Evolutionary conservation across 1,140 invertebrate species (phyloP).

Genomic region (Drosophila ananassae): DNA sequence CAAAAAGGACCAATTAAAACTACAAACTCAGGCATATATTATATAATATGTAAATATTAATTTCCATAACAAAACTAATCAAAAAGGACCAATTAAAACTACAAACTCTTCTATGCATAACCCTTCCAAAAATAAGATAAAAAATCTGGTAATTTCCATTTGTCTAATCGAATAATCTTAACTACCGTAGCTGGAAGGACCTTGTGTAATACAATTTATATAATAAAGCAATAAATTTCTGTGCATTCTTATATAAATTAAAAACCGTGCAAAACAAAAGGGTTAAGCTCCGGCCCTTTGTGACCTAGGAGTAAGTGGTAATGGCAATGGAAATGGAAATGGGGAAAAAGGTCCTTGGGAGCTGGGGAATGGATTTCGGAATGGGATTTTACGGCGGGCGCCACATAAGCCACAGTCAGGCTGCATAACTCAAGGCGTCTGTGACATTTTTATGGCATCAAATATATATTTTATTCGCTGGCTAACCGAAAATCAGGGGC

Average conservation of each 20-base stretch:
- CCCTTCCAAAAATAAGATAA: conserved; percentile 4
- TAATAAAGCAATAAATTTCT: conserved; percentile 78
- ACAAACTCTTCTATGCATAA: background rate
- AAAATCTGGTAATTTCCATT: conserved; percentile 9
- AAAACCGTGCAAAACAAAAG: conserved; percentile 70
- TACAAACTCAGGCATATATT: too few species aligned
- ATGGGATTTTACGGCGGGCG: conserved; percentile 28
- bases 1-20: background rate
- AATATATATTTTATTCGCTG: conserved; percentile 73
- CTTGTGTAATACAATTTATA: conserved; percentile 62
- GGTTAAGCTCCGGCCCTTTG: conserved; percentile 42
- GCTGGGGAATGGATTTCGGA: conserved; percentile 4
- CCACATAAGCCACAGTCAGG: conserved; percentile 68
- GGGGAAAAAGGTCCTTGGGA: conserved; percentile 7
- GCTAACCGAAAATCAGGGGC: conserved; percentile 14
- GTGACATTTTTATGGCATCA: conserved; percentile 80
- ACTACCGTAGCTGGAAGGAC: conserved; percentile 7
- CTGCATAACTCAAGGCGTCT: conserved; percentile 79
- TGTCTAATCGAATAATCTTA: conserved; percentile 32
- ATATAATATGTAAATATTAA: too few species aligned
- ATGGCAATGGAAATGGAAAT: conserved; percentile 19
- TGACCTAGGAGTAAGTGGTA: conserved; percentile 25
- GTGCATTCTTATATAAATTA: conserved; percentile 65
- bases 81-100: background rate
- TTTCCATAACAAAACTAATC: background rate